Percentiles rank a stretch among this genome's conserved stretches.
Conservation (phyloP, 2,888 invertebrate species). For the Xanthorhoe designata region DNA sequence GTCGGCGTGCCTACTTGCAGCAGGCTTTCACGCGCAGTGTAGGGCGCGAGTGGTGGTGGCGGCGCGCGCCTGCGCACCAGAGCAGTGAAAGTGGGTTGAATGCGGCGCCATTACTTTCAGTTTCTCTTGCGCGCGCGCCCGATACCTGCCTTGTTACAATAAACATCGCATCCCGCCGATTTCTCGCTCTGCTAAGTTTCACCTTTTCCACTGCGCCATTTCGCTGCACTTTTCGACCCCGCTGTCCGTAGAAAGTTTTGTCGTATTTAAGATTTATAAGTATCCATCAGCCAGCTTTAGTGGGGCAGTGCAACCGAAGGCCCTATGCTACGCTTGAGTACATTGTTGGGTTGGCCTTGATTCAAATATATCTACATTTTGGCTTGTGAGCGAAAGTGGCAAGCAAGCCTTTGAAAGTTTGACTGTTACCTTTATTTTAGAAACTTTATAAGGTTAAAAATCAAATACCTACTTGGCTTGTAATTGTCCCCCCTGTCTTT, state of each 20-base stretch:
- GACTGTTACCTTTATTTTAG: not conserved
- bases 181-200: constrained; percentile 84
- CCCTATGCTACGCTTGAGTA: constrained; percentile 8
- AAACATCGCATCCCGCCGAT: constrained; percentile 84
- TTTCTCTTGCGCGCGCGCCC: constrained; percentile 81
- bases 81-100: constrained; percentile 85
- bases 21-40: constrained; percentile 44
- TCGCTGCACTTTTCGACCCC: constrained; percentile 71
- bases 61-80: constrained; percentile 60
- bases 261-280: constrained; percentile 43
- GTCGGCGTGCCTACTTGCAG: constrained; percentile 29
- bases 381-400: constrained; percentile 7
- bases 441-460: too few relatives aligned
- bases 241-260: constrained; percentile 72
- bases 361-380: not conserved
- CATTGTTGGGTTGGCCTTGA: constrained; percentile 12
- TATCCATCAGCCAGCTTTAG: constrained; percentile 15
- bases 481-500: too few relatives aligned
- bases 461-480: too few relatives aligned
- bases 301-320: constrained; percentile 11
- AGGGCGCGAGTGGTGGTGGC: constrained; percentile 49
- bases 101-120: constrained; percentile 83
- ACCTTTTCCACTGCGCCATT: constrained; percentile 80
- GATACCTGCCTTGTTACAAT: constrained; percentile 82
- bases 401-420: not conserved